These are phyloP conservation scores for Phoxinus phoxinus DNA, from an alignment of 2,113 vertebrate species.

Conservation along the genomic window DNA sequence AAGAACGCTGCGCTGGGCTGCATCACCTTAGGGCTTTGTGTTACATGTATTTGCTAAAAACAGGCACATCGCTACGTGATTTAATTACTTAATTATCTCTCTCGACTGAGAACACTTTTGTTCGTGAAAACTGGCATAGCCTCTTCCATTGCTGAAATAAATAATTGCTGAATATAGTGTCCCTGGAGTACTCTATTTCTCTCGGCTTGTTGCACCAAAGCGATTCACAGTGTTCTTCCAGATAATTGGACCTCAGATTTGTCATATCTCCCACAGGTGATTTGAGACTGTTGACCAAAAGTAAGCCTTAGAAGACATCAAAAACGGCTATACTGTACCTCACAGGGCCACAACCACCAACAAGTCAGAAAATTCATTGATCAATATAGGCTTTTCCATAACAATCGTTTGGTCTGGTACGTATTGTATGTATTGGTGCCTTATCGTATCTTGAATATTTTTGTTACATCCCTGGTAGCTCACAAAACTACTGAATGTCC, in stretches of 20 bases:
- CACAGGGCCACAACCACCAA: background rate
- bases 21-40: background rate
- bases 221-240: slow-evolving; percentile 1
- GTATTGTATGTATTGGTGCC: background rate
- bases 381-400: background rate
- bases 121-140: slow-evolving; percentile 23
- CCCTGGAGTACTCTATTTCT: slow-evolving; percentile 4
- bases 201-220: slow-evolving; percentile 7
- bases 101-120: slow-evolving; percentile 38
- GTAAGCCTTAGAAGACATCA: background rate
- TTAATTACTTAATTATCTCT: slow-evolving; percentile 49
- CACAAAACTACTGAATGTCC: background rate
- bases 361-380: background rate
- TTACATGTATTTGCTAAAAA: slow-evolving; percentile 39
- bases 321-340: background rate
- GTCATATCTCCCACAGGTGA: slow-evolving; percentile 24
- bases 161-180: slow-evolving; percentile 22
- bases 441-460: background rate
- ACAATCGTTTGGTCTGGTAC: background rate
- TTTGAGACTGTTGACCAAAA: slow-evolving; percentile 24
- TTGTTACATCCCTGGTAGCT: background rate
- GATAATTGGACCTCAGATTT: slow-evolving; percentile 39
- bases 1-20: background rate
- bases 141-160: background rate
- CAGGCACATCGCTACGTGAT: slow-evolving; percentile 36